These are phyloP conservation scores for Gymnodraco acuticeps DNA, from an alignment of 2,797 vertebrate species.

Conservation along the genomic window DNA sequence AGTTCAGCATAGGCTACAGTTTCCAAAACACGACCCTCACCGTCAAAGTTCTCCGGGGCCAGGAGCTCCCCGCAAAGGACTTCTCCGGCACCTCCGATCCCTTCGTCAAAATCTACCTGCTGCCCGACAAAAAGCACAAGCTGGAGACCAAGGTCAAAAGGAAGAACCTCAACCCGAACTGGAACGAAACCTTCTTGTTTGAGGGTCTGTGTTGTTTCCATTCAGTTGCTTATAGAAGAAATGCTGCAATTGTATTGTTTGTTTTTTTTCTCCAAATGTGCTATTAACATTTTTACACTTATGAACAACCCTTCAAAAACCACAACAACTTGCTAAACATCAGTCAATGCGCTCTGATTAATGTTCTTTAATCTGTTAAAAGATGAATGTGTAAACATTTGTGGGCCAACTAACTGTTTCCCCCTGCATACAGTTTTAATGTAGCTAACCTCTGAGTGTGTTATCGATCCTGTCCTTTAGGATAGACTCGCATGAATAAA, in stretches of 20 bases:
- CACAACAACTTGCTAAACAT: background rate
- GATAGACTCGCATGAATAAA: no score
- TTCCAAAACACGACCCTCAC: slow-evolving; percentile 99
- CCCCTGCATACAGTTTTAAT: background rate
- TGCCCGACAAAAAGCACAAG: slow-evolving; percentile 99
- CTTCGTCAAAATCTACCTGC: slow-evolving; percentile 98
- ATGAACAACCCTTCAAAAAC: background rate
- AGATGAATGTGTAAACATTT: background rate
- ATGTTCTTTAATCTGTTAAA: slow-evolving; percentile 1
- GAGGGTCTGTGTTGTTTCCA: slow-evolving; percentile 92
- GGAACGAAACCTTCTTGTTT: slow-evolving; percentile 99
- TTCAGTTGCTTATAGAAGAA: slow-evolving; percentile 55
- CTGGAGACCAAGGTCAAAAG: slow-evolving; percentile 99
- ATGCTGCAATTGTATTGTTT: background rate
- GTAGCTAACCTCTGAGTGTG: background rate
- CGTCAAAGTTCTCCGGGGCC: slow-evolving; percentile 96
- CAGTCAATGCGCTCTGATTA: background rate
- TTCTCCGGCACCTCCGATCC: slow-evolving; percentile 98
- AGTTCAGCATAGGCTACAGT: slow-evolving; percentile 99
- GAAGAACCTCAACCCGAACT: slow-evolving; percentile 99
- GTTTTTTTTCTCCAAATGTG: background rate
- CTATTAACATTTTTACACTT: no score
- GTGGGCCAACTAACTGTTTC: background rate
- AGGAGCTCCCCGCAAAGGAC: slow-evolving; percentile 97
- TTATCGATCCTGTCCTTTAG: background rate